These are phyloP conservation scores for Eustalomyia histrio DNA, from an alignment of 2,888 invertebrate species.

Conservation along the genomic window DNA sequence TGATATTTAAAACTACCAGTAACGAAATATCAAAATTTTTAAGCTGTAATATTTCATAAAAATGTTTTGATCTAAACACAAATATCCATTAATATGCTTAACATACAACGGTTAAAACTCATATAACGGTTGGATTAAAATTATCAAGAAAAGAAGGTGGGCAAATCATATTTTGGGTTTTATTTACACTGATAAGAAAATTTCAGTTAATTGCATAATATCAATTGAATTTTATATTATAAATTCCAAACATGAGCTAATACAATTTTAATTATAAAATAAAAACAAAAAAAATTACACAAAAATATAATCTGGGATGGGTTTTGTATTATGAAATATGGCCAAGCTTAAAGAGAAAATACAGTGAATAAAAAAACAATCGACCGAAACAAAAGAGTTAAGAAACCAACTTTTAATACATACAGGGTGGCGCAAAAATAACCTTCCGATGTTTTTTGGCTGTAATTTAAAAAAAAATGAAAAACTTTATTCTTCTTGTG, in stretches of 20 bases:
- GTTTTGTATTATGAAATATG: neutral
- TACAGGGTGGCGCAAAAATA: too few species aligned
- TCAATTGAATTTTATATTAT: neutral
- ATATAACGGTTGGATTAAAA: neutral
- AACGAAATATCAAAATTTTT: too few species aligned
- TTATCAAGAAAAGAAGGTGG: neutral
- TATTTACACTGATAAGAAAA: neutral
- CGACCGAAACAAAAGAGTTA: neutral
- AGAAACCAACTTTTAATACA: too few species aligned
- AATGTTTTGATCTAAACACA: neutral
- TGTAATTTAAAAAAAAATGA: too few species aligned
- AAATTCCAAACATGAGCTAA: constrained; percentile 7
- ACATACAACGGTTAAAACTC: neutral
- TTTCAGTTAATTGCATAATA: constrained; percentile 8
- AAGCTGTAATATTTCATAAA: too few species aligned
- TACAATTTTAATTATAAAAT: constrained; percentile 5
- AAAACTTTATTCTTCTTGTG: too few species aligned
- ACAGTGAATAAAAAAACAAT: neutral
- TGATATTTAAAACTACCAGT: too few species aligned
- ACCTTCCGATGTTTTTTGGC: too few species aligned
- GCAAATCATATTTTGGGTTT: neutral
- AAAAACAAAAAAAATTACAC: neutral
- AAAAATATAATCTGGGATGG: neutral
- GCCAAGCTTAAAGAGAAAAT: neutral
- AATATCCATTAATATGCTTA: neutral